phyloP scores from a whole-genome alignment of 2,888 invertebrate genomes.

The Eupithecia subfuscata region DNA sequence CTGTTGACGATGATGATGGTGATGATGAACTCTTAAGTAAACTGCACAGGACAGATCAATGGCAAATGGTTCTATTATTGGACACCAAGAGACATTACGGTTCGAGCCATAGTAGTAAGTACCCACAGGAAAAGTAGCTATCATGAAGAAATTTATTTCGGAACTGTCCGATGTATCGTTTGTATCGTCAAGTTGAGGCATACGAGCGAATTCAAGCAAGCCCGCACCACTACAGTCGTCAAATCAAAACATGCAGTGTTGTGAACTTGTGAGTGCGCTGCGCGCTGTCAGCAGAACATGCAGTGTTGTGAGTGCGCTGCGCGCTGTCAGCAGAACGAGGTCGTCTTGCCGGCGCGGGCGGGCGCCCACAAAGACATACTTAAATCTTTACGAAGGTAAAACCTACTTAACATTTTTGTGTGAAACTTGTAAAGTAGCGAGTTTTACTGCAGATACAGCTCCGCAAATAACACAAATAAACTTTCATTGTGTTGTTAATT shows the following conservation, averaged over 20 bases:
- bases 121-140: neutral
- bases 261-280: neutral
- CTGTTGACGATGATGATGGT: too few species aligned
- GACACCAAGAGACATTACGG: neutral
- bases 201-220: neutral
- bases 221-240: neutral
- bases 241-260: neutral
- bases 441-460: slow-evolving; percentile 7
- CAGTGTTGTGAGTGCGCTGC: neutral
- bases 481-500: slow-evolving; percentile 8
- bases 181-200: neutral
- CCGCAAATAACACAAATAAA: slow-evolving; percentile 7
- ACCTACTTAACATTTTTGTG: neutral
- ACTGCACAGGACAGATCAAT: neutral
- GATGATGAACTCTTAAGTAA: neutral
- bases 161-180: neutral
- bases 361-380: neutral
- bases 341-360: neutral
- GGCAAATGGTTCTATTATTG: neutral
- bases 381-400: neutral
- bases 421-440: slow-evolving; percentile 8
- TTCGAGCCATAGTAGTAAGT: neutral
- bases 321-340: neutral
- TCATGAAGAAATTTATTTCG: neutral
- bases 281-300: neutral